Base-by-base conservation (phyloP, 2,888 invertebrate species). In the Adineta ricciae region DNA sequence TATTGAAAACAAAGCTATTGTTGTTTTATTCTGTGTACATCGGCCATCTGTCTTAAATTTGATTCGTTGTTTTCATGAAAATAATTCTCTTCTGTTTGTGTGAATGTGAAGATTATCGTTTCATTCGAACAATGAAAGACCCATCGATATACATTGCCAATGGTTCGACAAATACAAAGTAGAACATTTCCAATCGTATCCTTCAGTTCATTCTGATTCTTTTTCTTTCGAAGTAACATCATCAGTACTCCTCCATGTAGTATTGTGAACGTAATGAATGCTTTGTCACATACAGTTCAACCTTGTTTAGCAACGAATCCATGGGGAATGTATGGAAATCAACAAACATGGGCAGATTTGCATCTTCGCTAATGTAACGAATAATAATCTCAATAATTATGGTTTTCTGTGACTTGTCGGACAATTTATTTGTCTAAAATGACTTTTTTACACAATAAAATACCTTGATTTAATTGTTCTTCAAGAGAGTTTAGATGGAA, bases 381-480 rank as follows among this genome's bases (percentile, higher is more conserved):
- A 56, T 56, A n/a, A n/a, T n/a, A n/a, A n/a, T 56, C 1, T 56
- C n/a, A 1, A 27, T 8, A 8, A n/a, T 14, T 14, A 4, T 0
- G 0, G 11, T 11, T 27, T 56, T 27, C 14, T 56, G n/a, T 27
- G 1, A n/a, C n/a, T n/a, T n/a, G n/a, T n/a, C n/a, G n/a, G 19
- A 50, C 19, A 9, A 7, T 64, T 64, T 64, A 64, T 64, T 64
- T 36, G 1, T 19, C 64, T 32, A 16, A 14, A 64, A 64, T 64
- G 32, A 64, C 32, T 32, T 36, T 36, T 14, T 64, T 5, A 32
- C 64, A 64, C 19, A 64, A 64, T 16, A 14, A 32, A 64, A 64
- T 64, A 19, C 64, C 64, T 64, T 64, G 32, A 19, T 64, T 64
- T 64, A 64, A 64, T 64, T 64, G 64, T 64, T 64, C 64, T 64